phyloP scores from a whole-genome alignment of 92 coral and sea anemone genomes.

The Porites evermanni region DNA sequence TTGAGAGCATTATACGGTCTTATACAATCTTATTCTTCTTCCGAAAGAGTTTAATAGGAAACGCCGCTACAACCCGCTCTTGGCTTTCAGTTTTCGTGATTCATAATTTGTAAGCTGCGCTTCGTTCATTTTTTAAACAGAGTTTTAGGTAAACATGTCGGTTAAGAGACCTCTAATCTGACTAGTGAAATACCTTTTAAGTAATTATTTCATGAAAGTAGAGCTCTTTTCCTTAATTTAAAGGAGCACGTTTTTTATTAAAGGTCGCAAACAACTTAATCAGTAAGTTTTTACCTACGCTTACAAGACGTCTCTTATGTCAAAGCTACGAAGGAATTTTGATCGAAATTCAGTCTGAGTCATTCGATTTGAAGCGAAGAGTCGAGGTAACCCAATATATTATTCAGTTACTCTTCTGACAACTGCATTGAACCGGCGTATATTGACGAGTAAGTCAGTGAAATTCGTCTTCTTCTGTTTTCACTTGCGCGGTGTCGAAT shows the following conservation, averaged over 20 bases:
- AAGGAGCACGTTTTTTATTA: background rate
- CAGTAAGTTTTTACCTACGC: background rate
- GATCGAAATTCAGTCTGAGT: background rate
- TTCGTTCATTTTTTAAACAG: background rate
- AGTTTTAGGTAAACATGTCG: conserved; percentile 10
- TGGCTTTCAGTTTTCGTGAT: too few relatives aligned
- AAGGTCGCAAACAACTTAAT: conserved; percentile 12
- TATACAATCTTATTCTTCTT: too few relatives aligned
- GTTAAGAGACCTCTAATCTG: conserved; percentile 9
- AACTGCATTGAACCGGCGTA: too few relatives aligned
- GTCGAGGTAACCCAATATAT: background rate
- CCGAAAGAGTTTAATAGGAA: too few relatives aligned
- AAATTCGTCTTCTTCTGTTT: too few relatives aligned
- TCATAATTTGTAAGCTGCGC: background rate
- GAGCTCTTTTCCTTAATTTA: background rate
- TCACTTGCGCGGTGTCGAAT: too few relatives aligned
- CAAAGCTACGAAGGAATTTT: conserved; percentile 28
- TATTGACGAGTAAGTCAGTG: too few relatives aligned
- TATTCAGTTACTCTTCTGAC: too few relatives aligned
- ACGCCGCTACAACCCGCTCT: too few relatives aligned
- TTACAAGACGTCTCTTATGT: background rate
- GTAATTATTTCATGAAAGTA: conserved; percentile 32
- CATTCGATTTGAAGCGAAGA: background rate
- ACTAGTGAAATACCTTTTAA: conserved; percentile 21
- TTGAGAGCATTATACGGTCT: too few relatives aligned